Evolutionary conservation across 1,140 invertebrate species (phyloP), one percentile per base, ranked within the genome.

Genomic region (Cotesia vestalis): DNA sequence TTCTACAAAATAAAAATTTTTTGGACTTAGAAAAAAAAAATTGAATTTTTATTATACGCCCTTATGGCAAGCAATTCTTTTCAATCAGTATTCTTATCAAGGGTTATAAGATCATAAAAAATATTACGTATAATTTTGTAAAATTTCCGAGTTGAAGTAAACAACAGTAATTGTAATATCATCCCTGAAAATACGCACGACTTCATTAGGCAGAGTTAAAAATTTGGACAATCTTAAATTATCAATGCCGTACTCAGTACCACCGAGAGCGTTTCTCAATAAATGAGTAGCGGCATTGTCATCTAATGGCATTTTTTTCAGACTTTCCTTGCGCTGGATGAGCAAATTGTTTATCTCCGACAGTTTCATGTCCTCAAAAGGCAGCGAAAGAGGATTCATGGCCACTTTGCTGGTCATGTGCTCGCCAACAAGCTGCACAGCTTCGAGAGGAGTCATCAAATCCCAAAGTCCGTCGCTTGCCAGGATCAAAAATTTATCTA

Each of bases 401-500:
- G 93, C 93, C 63, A 93, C 90, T 86, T 96, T 95, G 0, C 96
- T 96, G 74, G 92, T 93, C 90, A 97, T 96, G 81, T 98, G 96
- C 81, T 97, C 95, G 6, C 95, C 96, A n/a, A 98, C 94, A 14
- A 98, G 85, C 61, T 91, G 78, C 14, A 92, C 91, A 4, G 91
- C 91, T 84, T 95, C 91, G 57, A 93, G 83, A 3, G 95, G 94
- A 27, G 94, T 91, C 75, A 99, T 90, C 81, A 96, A 92, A 84
- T 99, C 98, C 97, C 97, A 99, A 0, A 99, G 86, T 34, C 98
- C 98, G 86, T 99, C 98, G 5, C 95, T 94, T n/a, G 95, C 98
- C 46, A 99, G 90, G 70, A 99, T 92, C 74, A 99, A 86, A 88
- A 99, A 99, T 82, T 94, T 95, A 84, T 99, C 97, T n/a, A n/a